Evolutionary conservation across 1,140 invertebrate species (phyloP).

Genomic region (Magallana angulata): DNA sequence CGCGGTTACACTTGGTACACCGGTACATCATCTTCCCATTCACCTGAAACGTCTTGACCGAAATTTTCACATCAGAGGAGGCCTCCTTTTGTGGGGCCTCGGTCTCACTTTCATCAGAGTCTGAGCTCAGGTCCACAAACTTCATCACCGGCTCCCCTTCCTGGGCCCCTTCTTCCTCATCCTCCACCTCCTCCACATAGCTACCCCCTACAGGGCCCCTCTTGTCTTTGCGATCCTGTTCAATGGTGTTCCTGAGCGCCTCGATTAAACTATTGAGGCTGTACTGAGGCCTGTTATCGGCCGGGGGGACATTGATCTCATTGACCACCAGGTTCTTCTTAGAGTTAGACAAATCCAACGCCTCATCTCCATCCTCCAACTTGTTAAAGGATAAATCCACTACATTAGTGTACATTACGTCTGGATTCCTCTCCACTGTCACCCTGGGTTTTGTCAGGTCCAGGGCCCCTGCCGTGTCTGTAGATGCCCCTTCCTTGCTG

Average conservation of each 20-base stretch:
- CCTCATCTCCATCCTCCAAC: background rate
- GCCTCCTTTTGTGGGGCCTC: background rate
- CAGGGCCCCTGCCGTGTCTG: constrained; percentile 5
- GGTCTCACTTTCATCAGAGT: constrained; percentile 7
- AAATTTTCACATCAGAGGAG: constrained; percentile 46
- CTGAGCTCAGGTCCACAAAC: constrained; percentile 44
- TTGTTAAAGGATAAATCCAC: constrained; percentile 10
- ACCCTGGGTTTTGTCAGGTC: constrained; percentile 5
- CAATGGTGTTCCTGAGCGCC: constrained; percentile 52
- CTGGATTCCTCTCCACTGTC: background rate
- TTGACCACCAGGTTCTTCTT: constrained; percentile 41
- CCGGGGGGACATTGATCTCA: constrained; percentile 37
- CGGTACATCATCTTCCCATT: constrained; percentile 57
- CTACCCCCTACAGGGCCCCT: background rate
- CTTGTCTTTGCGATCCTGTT: constrained; percentile 49
- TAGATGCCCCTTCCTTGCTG: background rate
- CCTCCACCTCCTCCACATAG: constrained; percentile 1
- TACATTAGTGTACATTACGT: constrained; percentile 16
- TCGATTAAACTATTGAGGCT: constrained; percentile 54
- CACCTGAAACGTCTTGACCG: constrained; percentile 50
- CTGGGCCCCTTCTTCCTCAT: constrained; percentile 15
- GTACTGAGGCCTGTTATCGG: constrained; percentile 49
- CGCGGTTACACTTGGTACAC: constrained; percentile 51
- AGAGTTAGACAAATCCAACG: constrained; percentile 22
- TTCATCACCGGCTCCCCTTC: constrained; percentile 39